Conservation (phyloP, 92 coral and sea anemone species). For the Porites evermanni region DNA sequence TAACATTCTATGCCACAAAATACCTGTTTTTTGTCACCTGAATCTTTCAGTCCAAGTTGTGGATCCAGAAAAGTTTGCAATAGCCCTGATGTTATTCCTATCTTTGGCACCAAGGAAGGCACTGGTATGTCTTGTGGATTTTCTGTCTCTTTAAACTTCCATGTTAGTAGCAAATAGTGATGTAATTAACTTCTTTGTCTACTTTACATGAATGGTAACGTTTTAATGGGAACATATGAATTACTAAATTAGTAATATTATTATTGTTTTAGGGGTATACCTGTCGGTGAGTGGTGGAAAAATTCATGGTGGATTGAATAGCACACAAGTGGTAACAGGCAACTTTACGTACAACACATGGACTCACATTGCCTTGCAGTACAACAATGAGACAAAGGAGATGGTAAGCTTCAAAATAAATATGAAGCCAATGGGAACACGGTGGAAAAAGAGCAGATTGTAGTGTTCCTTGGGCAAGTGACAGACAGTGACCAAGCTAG, state of each 20-base stretch:
- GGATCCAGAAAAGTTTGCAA: slow-evolving; percentile 38
- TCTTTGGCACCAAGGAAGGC: slow-evolving; percentile 48
- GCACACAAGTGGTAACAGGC: background rate
- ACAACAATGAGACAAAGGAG: slow-evolving; percentile 36
- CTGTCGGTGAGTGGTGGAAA: slow-evolving; percentile 27
- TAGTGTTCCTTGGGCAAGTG: too few species aligned
- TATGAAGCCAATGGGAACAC: too few species aligned
- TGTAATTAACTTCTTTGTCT: too few species aligned
- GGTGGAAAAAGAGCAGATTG: too few species aligned
- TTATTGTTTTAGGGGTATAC: slow-evolving; percentile 27
- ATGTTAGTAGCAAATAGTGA: too few species aligned
- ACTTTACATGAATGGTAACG: too few species aligned
- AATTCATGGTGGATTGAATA: slow-evolving; percentile 29
- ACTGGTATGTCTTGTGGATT: slow-evolving; percentile 20
- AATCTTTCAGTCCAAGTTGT: slow-evolving; percentile 46
- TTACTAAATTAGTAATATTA: too few species aligned
- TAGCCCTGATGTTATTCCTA: slow-evolving; percentile 35
- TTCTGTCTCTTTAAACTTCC: background rate
- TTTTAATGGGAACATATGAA: too few species aligned
- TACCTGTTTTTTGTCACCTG: background rate
- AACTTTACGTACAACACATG: slow-evolving; percentile 54
- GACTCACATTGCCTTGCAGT: slow-evolving; percentile 63
- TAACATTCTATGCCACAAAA: too few species aligned
- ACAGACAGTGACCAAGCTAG: too few species aligned
- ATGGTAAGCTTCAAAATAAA: slow-evolving; percentile 20